A percentile compares a stretch with the other conserved stretches of the same genome.
Evolutionary conservation across 2,113 vertebrate species (phyloP).

Genomic region (Gobiocypris rarus): DNA sequence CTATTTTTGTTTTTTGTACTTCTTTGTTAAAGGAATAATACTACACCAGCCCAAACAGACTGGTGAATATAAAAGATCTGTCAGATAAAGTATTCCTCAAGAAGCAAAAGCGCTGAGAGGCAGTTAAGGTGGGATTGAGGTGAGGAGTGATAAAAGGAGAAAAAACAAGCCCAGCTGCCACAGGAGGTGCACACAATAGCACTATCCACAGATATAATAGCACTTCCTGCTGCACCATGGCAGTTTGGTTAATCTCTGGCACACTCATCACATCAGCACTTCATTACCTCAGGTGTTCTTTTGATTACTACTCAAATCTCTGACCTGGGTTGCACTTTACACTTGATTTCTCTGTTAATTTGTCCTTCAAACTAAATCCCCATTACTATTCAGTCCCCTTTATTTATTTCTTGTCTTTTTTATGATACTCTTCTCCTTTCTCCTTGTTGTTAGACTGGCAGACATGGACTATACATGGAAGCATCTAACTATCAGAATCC

Average conservation of each 20-base stretch:
- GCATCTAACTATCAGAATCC: not conserved
- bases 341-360: conserved; percentile 59
- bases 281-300: conserved; percentile 66
- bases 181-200: conserved; percentile 69
- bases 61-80: conserved; percentile 29
- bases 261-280: conserved; percentile 72
- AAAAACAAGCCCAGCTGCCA: conserved; percentile 67
- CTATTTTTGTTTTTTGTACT: not conserved
- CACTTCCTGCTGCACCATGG: conserved; percentile 64
- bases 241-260: conserved; percentile 67
- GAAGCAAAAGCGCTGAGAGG: conserved; percentile 51
- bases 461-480: not conserved
- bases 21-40: not conserved
- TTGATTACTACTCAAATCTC: conserved; percentile 70
- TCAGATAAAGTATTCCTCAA: conserved; percentile 35
- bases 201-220: conserved; percentile 68
- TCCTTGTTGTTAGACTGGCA: not conserved
- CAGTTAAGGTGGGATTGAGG: conserved; percentile 50
- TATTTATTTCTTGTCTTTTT: conserved; percentile 24
- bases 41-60: not conserved
- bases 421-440: not conserved
- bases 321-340: conserved; percentile 54
- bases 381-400: not conserved
- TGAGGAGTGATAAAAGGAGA: conserved; percentile 62
- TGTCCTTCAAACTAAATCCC: conserved; percentile 16